Conservation (phyloP, 2,797 vertebrate genomes). For the Euthynnus affinis region DNA sequence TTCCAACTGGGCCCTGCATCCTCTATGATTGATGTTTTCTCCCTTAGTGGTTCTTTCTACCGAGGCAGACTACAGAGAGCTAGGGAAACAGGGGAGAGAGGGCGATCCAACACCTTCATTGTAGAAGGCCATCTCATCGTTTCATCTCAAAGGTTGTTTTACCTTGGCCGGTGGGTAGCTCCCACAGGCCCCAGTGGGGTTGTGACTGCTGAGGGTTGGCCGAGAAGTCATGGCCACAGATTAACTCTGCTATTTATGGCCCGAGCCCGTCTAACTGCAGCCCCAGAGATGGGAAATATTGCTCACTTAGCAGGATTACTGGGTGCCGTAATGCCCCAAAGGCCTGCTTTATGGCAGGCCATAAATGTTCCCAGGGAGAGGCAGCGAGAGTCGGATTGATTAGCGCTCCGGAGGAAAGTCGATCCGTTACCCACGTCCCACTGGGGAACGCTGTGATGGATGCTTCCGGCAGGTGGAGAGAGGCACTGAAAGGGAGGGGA, state of each 20-base stretch:
- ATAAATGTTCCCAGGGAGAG: constrained; percentile 90
- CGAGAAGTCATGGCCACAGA: constrained; percentile 85
- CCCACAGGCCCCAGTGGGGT: constrained; percentile 68
- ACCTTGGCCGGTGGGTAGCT: constrained; percentile 76
- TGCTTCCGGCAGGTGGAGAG: constrained; percentile 79
- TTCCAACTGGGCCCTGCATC: constrained; percentile 36
- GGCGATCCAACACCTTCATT: constrained; percentile 38
- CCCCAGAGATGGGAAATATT: constrained; percentile 89
- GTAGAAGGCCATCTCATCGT: constrained; percentile 66
- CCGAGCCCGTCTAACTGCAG: constrained; percentile 82
- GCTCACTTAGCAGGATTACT: constrained; percentile 91
- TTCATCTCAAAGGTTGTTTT: constrained; percentile 74
- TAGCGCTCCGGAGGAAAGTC: constrained; percentile 86
- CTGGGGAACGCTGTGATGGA: constrained; percentile 82
- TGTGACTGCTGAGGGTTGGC: constrained; percentile 74
- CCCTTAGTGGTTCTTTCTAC: constrained; percentile 48
- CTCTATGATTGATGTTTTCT: constrained; percentile 58
- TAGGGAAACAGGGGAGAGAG: constrained; percentile 29
- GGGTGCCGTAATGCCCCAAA: constrained; percentile 90
- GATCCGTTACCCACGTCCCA: constrained; percentile 85
- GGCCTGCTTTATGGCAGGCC: constrained; percentile 88
- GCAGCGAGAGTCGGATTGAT: constrained; percentile 87
- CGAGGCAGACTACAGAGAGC: constrained; percentile 32
- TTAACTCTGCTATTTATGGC: constrained; percentile 88
- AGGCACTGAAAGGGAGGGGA: constrained; percentile 74